These are phyloP conservation scores for Alsophila aescularia DNA, from an alignment of 2,888 invertebrate species.

Conservation along the genomic window DNA sequence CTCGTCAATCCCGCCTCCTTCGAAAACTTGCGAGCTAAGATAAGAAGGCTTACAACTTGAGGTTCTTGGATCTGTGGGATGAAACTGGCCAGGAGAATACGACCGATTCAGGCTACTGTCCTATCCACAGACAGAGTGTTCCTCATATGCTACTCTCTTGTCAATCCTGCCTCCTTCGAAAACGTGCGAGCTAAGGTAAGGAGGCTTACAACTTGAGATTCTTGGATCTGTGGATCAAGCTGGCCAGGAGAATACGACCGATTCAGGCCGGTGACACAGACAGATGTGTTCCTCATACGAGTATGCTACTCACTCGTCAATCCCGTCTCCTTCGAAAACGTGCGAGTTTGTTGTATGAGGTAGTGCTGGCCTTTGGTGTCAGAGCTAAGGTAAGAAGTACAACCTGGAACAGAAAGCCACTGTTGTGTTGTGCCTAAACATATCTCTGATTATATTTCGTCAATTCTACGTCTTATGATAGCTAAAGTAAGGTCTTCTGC, in stretches of 20 bases:
- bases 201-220: too few relatives aligned
- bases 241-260: constrained; percentile 98
- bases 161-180: constrained; percentile 99
- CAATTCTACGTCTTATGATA: too few relatives aligned
- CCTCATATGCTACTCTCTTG: constrained; percentile 99
- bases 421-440: too few relatives aligned
- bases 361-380: too few relatives aligned
- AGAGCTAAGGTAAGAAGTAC: constrained; percentile 63
- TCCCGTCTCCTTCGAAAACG: constrained; percentile 99
- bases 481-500: too few relatives aligned
- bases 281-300: constrained; percentile 99
- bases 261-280: constrained; percentile 97
- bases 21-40: too few relatives aligned
- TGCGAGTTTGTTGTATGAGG: too few relatives aligned
- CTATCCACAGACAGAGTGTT: constrained; percentile 99
- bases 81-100: constrained; percentile 98
- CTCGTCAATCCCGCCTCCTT: too few relatives aligned
- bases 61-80: constrained; percentile 97
- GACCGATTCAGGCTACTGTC: constrained; percentile 97
- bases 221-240: constrained; percentile 98
- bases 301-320: constrained; percentile 99
- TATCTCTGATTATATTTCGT: too few relatives aligned
- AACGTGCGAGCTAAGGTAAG: constrained; percentile 91
- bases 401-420: too few relatives aligned
- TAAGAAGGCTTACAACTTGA: too few relatives aligned